phyloP scores from a whole-genome alignment of 2,113 vertebrate genomes.

The Psittacara wagleri region DNA sequence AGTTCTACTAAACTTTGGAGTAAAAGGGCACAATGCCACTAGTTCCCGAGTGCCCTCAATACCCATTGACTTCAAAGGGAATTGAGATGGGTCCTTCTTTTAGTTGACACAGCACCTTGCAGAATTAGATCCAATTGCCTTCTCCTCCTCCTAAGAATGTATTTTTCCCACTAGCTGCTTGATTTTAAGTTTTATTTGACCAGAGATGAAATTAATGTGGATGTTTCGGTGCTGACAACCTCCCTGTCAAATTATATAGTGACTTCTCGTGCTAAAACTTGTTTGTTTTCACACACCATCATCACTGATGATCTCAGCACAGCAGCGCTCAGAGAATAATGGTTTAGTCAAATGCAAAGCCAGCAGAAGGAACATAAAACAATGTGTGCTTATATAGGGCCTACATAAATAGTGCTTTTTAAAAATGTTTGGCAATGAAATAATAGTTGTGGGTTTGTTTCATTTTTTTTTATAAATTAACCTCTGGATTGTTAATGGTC shows the following conservation, averaged over 20 bases:
- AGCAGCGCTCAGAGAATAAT: constrained; percentile 43
- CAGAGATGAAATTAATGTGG: constrained; percentile 56
- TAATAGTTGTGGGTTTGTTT: constrained; percentile 60
- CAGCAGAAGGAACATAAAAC: constrained; percentile 69
- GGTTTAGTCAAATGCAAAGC: constrained; percentile 67
- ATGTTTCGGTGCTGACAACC: constrained; percentile 63
- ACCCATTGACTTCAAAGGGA: not conserved
- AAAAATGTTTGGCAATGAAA: constrained; percentile 66
- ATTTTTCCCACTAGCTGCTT: not conserved
- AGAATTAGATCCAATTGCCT: not conserved
- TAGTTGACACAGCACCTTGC: not conserved
- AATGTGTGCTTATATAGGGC: constrained; percentile 64
- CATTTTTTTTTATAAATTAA: constrained; percentile 13
- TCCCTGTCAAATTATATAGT: constrained; percentile 70
- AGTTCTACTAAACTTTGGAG: constrained; percentile 13
- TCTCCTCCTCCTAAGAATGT: not conserved
- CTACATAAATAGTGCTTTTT: constrained; percentile 73
- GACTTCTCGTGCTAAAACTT: constrained; percentile 67
- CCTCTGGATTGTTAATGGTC: not conserved
- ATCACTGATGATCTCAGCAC: constrained; percentile 66
- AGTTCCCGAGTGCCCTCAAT: not conserved
- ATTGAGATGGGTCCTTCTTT: not conserved
- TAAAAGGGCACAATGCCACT: not conserved
- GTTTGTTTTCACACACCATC: constrained; percentile 68
- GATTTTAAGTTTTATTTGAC: constrained; percentile 52